Base-by-base conservation (phyloP, 2,888 invertebrate species). In the Amaurobius ferox region DNA sequence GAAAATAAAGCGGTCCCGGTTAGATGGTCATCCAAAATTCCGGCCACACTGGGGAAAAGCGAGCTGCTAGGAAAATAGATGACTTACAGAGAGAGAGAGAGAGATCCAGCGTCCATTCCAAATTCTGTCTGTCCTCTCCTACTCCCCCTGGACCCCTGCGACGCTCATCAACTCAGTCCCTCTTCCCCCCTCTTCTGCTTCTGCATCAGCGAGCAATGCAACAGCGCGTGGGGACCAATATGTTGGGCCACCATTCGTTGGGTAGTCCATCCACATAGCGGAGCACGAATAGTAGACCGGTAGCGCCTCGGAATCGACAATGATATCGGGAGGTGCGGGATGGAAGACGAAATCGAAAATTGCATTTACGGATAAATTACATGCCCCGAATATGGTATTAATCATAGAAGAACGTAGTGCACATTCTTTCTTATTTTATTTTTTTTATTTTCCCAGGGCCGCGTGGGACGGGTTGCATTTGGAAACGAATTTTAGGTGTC, bases 211-310 rank as follows among this genome's bases (percentile, higher is more conserved):
- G 48, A 30, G 70, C 28, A 78, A 64, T 32, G 68, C 73, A 70
- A 35, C 67, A 76, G 83, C 77, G 83, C 83, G 66, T 83, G 66
- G 83, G 83, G 83, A 83, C 83, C 77, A 62, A 80, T 80, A 73
- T 23, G 80, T 80, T 40, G 73, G 70, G 39, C 32, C 30, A 16
- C 28, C 48, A 26, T 13, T 72, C 74, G 55, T 48, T 80, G 73
- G 80, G 39, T 67, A 28, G 74, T 67, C 74, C 79, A 32, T 35
- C 48, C 19, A 35, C 48, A 55, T 68, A 48, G 32, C 35, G 13
- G 48, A 35, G 48, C 32, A 61, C 61, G 61, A 70, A 40, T 44
- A 30, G 44, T 40, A 13, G 44, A 44, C 30, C 23, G 30, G 44
- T 64, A 9, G 28, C 23, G 16, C 64, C 44, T 13, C 66, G 74